These are phyloP conservation scores for Gymnothorax javanicus DNA, from an alignment of 2,797 vertebrate genomes.

Conservation along the genomic window DNA sequence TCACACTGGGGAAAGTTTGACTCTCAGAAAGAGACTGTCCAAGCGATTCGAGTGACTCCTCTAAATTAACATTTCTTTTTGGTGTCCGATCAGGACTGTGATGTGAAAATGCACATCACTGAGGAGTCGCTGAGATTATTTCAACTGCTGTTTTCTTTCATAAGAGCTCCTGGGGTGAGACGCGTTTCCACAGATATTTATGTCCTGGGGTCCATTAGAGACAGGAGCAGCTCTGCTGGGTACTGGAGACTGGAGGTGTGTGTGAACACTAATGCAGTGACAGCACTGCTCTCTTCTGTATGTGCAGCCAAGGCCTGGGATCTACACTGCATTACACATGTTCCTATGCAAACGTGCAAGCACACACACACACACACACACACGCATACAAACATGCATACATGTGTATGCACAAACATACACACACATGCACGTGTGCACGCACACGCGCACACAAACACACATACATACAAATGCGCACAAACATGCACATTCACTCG, in stretches of 20 bases:
- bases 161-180: background rate
- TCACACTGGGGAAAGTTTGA: background rate
- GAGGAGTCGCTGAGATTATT: background rate
- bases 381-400: background rate
- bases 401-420: background rate
- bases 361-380: too few relatives aligned
- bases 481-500: too few relatives aligned
- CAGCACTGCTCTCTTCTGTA: background rate
- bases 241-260: background rate
- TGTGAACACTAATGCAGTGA: background rate
- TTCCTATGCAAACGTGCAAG: background rate
- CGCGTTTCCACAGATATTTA: background rate
- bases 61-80: background rate
- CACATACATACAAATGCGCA: too few relatives aligned
- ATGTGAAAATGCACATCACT: background rate
- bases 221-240: too few relatives aligned
- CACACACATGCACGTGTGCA: background rate
- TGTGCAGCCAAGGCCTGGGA: background rate
- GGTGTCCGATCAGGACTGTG: background rate
- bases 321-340: background rate
- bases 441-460: too few relatives aligned
- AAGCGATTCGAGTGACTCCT: background rate
- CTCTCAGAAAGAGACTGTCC: background rate
- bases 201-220: background rate
- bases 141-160: slow-evolving; percentile 13